phyloP scores from a whole-genome alignment of 2,888 invertebrate genomes.

The Chirona hameri region DNA sequence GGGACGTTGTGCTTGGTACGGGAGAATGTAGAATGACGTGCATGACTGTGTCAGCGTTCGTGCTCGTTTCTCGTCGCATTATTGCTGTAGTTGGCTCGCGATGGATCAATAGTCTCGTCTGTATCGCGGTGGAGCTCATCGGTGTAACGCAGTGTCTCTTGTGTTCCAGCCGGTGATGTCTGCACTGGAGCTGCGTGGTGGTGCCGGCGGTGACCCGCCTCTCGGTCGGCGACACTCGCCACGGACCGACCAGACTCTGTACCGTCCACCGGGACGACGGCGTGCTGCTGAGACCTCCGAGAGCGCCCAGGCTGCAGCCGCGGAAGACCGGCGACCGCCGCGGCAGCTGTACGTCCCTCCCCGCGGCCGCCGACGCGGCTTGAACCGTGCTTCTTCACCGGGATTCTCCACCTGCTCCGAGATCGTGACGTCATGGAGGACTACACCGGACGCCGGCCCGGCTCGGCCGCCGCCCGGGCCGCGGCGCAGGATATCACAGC shows the following conservation, averaged over 20 bases:
- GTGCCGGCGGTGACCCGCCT: background rate
- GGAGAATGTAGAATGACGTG: no score
- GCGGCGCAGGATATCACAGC: background rate
- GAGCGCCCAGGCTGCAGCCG: background rate
- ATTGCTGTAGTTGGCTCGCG: no score
- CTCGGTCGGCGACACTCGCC: background rate
- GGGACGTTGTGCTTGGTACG: no score
- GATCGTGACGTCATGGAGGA: background rate
- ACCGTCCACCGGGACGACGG: background rate
- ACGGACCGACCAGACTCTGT: background rate
- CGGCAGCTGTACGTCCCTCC: conserved; percentile 37
- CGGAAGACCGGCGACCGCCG: conserved; percentile 24
- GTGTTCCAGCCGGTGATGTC: background rate
- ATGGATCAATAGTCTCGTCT: no score
- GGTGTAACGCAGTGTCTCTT: no score
- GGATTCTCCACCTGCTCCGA: conserved; percentile 7
- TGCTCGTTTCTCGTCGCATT: no score
- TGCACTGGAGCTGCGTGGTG: background rate
- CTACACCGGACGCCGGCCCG: background rate
- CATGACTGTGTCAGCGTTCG: no score
- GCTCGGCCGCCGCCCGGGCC: background rate
- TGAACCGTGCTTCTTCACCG: conserved; percentile 7
- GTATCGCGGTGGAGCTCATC: no score
- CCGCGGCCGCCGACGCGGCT: background rate
- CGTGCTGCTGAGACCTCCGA: background rate